Evolutionary conservation across 2,797 vertebrate species (phyloP).

Genomic region (Sebastes trivittatus): DNA sequence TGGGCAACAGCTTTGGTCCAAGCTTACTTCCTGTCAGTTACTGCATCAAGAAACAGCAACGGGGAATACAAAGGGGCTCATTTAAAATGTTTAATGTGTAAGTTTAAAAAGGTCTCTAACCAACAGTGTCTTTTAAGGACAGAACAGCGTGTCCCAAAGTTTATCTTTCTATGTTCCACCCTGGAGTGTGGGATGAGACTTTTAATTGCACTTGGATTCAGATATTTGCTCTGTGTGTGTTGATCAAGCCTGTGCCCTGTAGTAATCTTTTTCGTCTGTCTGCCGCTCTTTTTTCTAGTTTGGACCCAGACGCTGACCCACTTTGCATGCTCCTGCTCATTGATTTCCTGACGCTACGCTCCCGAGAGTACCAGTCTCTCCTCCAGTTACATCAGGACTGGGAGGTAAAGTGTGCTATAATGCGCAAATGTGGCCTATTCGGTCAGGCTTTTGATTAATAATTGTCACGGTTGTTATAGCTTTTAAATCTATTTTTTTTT

Average conservation of each 20-base stretch:
- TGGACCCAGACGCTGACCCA: constrained; percentile 94
- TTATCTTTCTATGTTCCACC: background rate
- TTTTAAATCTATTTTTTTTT: too few relatives aligned
- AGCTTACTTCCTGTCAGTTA: background rate
- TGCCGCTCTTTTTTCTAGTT: constrained; percentile 73
- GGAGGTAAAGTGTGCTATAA: constrained; percentile 86
- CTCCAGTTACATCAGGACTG: constrained; percentile 92
- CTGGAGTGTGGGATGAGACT: background rate
- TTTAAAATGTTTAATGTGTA: background rate
- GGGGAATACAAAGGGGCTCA: background rate
- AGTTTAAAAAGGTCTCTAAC: background rate
- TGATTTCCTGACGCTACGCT: constrained; percentile 92
- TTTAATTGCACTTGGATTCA: background rate
- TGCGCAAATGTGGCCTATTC: background rate
- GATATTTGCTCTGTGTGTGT: background rate
- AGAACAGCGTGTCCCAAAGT: background rate
- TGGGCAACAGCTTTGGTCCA: background rate
- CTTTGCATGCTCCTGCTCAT: constrained; percentile 94
- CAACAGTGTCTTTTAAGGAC: background rate
- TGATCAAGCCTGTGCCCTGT: background rate
- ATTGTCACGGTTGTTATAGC: too few relatives aligned
- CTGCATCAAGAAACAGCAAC: accelerated
- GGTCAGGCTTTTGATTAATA: too few relatives aligned
- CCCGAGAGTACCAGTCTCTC: constrained; percentile 88
- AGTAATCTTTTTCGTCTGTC: constrained; percentile 2